Base-by-base conservation (phyloP, 92 coral and sea anemone species). In the Meandrina meandrites region DNA sequence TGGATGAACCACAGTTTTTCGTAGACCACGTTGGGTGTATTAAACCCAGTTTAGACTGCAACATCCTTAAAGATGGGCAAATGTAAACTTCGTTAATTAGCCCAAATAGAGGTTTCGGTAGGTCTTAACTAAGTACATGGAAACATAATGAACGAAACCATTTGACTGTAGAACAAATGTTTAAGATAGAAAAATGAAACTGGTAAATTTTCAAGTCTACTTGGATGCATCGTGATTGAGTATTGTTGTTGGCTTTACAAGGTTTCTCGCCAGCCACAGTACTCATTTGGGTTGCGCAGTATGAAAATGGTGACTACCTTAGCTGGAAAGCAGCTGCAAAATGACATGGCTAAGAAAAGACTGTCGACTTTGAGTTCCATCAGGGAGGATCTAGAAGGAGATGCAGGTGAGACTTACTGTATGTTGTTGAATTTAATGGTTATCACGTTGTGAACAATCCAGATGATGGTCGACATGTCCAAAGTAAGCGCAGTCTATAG, bases 241-340 rank as follows among this genome's bases (percentile, higher is more conserved):
- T 24, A 10, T 27, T 3, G 14, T 7, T 66, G 60, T 54, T 66
- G n/a, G 8, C 24, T 66, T 28, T 66, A 35, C 10, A 66, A 66
- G 71, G 91, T 94, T 5, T 94, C 96, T 30, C 30, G 81, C 37
- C 94, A 94, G 76, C 89, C 89, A 24, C 95, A 93, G 77, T 93
- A 93, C 87, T 90, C 88, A 66, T 95, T 91, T 85, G 92, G 91
- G 67, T 87, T 95, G 40, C 98, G 98, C 40, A 85, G 96, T 18
- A 93, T 97, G 92, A 92, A 84, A 54, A 80, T 93, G 83, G 95
- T 92, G n/a, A 90, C 96, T 34, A 79, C 64, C 54, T 86, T 93
- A 31, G 98, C 99, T 79, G 92, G 94, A 56, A 84, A 80, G 36
- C 90, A 93, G 92, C 91, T 97, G 42, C 82, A 87, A 75, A 86